Evolutionary conservation across 2,797 vertebrate genomes (phyloP), one percentile per base, ranked within the genome.

Genomic region (Neosalanx taihuensis): DNA sequence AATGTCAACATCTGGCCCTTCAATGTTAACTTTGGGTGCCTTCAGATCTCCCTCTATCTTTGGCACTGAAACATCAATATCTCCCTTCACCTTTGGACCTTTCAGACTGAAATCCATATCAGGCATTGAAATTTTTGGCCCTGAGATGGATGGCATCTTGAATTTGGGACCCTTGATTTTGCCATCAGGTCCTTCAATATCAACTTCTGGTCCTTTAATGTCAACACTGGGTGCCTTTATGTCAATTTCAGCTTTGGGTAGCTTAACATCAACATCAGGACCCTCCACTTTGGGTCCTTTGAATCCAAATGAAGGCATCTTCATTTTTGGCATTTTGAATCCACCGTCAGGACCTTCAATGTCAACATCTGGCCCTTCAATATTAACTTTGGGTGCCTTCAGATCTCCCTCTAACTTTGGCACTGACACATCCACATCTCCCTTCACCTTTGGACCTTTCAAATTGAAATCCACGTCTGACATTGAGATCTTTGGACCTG

Each of bases 381-480:
- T 46, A n/a, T 46, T 23, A 3, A 79, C 1, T 26, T 72, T 74
- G 4, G 73, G 60, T 56, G 12, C 71, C 9, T 1, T 41, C 37
- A 41, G 10, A 10, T 41, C 37, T 41, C 9, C 37, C 37, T 79
- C 72, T 29, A 79, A 0, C 0, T 79, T 46, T 9, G 70, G 70
- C 63, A 72, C 18, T 5, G 63, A 71, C 18, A 23, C 37, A 5
- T 64, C 46, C 37, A 51, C 1, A 18, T 18, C 64, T 29, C 35
- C 35, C n/a, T 65, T 65, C 7, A 65, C 1, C n/a, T 33, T 33
- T 33, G 33, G 76, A 3, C 90, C 88, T 67, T 90, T 90, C n/a
- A 91, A 76, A 67, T 91, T 89, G 85, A 91, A 89, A 51, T 92
- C 91, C 1, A 92, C 84, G 72, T 91, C 90, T 6, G 91, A 89